Conservation (phyloP, 2,113 vertebrate genomes). For the Regulus satrapa region DNA sequence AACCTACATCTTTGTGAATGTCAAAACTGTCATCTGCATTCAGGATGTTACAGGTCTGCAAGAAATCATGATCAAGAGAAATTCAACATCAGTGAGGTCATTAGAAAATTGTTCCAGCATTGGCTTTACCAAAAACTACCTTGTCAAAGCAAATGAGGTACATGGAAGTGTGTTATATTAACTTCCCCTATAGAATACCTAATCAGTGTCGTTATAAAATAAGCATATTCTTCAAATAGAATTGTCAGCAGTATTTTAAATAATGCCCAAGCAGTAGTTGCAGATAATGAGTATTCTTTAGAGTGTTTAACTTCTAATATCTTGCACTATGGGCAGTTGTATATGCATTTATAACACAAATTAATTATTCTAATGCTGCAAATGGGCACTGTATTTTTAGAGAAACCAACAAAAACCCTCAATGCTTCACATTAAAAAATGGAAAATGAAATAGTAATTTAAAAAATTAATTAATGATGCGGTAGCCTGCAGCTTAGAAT, state of each 20-base stretch:
- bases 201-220: not conserved
- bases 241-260: not conserved
- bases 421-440: not conserved
- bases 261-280: not conserved
- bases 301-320: not conserved
- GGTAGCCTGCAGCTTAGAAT: not conserved
- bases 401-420: not conserved
- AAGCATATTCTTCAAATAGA: not conserved
- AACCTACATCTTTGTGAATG: constrained; percentile 64
- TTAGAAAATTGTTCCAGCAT: not conserved
- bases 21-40: constrained; percentile 67
- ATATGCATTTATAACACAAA: not conserved
- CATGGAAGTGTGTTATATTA: not conserved
- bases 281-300: not conserved
- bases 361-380: not conserved
- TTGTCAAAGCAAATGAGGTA: not conserved
- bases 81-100: not conserved
- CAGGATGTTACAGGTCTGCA: constrained; percentile 33
- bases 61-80: constrained; percentile 52
- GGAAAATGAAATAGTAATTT: not conserved
- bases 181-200: not conserved
- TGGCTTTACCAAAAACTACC: not conserved
- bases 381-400: not conserved
- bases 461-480: not conserved
- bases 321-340: not conserved